phyloP scores from a whole-genome alignment of 1,140 invertebrate genomes.

The Megalonaias nervosa region DNA sequence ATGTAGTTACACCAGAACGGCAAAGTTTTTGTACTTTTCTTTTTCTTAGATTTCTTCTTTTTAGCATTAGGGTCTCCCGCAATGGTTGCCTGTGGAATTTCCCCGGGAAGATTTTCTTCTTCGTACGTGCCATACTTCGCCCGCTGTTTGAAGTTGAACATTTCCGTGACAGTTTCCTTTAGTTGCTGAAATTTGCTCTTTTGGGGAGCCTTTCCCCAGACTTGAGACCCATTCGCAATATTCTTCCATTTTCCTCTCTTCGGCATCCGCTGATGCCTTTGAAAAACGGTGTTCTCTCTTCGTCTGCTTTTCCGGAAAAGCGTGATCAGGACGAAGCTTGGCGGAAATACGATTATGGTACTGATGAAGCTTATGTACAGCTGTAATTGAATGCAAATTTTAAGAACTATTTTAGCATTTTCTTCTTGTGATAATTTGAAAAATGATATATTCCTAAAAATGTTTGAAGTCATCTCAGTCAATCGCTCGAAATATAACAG shows the following conservation, averaged over 20 bases:
- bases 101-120: conserved; percentile 11
- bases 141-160: background rate
- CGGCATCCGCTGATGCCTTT: conserved; percentile 14
- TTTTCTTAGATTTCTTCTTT: conserved; percentile 32
- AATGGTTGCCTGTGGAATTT: conserved; percentile 19
- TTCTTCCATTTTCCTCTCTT: conserved; percentile 33
- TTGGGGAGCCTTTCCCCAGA: conserved; percentile 16
- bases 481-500: too few species aligned
- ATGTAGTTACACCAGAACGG: conserved; percentile 58
- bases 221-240: conserved; percentile 14
- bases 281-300: conserved; percentile 20
- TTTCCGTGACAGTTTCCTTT: conserved; percentile 6
- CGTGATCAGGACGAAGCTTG: conserved; percentile 72
- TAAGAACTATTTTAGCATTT: too few species aligned
- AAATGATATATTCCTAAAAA: too few species aligned
- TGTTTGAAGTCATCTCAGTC: too few species aligned
- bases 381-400: conserved; percentile 34
- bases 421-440: too few species aligned
- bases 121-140: background rate
- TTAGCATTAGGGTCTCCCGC: conserved; percentile 21
- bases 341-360: conserved; percentile 71
- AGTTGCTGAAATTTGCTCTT: conserved; percentile 5
- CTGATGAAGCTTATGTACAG: conserved; percentile 58
- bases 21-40: conserved; percentile 51
- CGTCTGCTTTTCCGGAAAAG: conserved; percentile 69